Base-by-base conservation (phyloP, 2,888 invertebrate species). In the Gordius sp. region DNA sequence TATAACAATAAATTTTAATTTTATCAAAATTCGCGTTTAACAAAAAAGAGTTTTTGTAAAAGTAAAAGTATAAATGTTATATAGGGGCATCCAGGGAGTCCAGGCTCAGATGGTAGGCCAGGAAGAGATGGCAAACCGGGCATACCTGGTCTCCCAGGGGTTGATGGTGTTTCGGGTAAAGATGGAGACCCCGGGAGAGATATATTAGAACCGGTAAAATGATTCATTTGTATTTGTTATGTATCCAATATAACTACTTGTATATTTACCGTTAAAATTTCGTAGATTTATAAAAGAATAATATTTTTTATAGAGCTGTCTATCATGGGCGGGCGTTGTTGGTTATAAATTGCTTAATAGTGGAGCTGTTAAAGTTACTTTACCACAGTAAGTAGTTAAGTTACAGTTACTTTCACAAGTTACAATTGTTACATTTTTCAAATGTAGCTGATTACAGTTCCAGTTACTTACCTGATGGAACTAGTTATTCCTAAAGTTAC, bases 91-190 rank as follows among this genome's bases (percentile, higher is more conserved):
- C 28, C 55, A 27, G 55, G 55, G 4, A 13, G 16, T 27, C 55
- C 55, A 27, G 55, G 55, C 24, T 13, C 27, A 26, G 55, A 54
- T 27, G 55, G 55, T 8, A 24, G 55, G 65, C 66, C 78, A 41
- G 82, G 82, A 26, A 80, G 79, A 72, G 78, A 81, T 65, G 82
- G 84, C 16, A 74, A 75, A 59, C 75, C 78, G 23, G 84, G 85
- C 8, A 73, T 75, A 1, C 78, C 77, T 66, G 82, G 82, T 18
- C 74, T 77, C 0, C 72, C 75, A 33, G 85, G 85, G 8, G 79
- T 79, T 2, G 76, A 79, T 66, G 83, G 82, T 39, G 13, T 26
- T 27, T 8, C 55, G 16, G 55, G 55, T 8, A 54, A 54, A 28
- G 55, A 54, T 54, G 55, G 55, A 20, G 27, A 27, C 28, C 55